phyloP scores from a whole-genome alignment of 2,888 invertebrate species.

The Leptinotarsa haldemani region DNA sequence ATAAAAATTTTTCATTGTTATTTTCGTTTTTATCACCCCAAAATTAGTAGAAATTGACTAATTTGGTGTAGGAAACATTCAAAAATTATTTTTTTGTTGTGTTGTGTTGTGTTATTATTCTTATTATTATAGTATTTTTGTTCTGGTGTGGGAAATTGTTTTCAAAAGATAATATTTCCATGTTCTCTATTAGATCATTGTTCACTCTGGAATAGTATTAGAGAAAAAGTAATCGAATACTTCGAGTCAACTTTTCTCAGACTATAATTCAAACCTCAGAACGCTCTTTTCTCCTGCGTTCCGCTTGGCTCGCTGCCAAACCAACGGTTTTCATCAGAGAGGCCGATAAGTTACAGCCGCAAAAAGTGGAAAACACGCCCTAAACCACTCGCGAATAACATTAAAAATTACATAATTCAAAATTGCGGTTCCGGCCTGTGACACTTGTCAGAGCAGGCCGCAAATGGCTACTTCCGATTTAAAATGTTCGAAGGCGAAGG shows the following conservation, averaged over 20 bases:
- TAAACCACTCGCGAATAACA: slow-evolving; percentile 53
- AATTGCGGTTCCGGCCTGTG: slow-evolving; percentile 61
- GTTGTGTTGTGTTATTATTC: too few species aligned
- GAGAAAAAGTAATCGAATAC: too few species aligned
- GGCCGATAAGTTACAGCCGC: slow-evolving; percentile 45
- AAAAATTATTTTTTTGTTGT: too few species aligned
- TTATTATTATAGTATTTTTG: too few species aligned
- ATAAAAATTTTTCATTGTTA: too few species aligned
- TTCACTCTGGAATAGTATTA: too few species aligned
- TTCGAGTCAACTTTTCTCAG: neutral
- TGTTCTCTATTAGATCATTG: too few species aligned
- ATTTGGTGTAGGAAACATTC: too few species aligned
- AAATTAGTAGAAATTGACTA: too few species aligned
- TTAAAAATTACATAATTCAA: slow-evolving; percentile 65
- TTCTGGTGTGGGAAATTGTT: too few species aligned
- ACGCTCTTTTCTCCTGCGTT: slow-evolving; percentile 1
- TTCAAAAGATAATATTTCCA: too few species aligned
- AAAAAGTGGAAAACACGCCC: slow-evolving; percentile 53
- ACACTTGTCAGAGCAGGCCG: slow-evolving; percentile 62
- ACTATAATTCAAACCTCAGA: neutral
- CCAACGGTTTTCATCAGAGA: slow-evolving; percentile 49
- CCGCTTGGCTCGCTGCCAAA: slow-evolving; percentile 56
- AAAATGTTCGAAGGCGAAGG: slow-evolving; percentile 52
- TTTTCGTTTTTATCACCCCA: too few species aligned
- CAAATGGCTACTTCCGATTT: slow-evolving; percentile 65